phyloP scores from a whole-genome alignment of 2,797 vertebrate genomes.

The Pangasius macronema region DNA sequence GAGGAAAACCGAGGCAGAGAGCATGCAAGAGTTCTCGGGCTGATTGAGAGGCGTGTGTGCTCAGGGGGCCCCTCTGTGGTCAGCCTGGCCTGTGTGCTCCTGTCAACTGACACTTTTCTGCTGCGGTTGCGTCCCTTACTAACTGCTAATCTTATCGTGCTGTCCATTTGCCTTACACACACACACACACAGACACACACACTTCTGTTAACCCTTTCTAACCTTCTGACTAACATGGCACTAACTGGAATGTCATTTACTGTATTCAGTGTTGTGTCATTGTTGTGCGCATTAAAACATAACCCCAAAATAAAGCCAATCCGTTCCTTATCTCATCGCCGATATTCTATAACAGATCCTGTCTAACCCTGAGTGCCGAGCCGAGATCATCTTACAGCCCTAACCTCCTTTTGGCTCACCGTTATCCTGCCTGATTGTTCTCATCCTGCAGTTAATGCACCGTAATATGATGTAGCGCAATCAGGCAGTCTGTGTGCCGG shows the following conservation, averaged over 20 bases:
- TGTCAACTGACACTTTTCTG: slow-evolving; percentile 64
- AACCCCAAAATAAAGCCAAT: no score
- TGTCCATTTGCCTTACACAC: slow-evolving; percentile 65
- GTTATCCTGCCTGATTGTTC: slow-evolving; percentile 42
- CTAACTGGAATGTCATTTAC: not conserved
- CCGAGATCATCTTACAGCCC: slow-evolving; percentile 39
- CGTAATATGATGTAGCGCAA: slow-evolving; percentile 65
- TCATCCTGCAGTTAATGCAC: slow-evolving; percentile 53
- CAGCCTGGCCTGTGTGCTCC: slow-evolving; percentile 52
- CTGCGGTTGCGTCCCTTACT: slow-evolving; percentile 64
- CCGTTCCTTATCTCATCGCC: not conserved
- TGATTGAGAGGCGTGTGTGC: slow-evolving; percentile 6
- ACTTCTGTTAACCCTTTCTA: not conserved
- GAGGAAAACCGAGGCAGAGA: slow-evolving; percentile 3
- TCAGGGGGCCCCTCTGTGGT: slow-evolving; percentile 49
- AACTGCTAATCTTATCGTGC: slow-evolving; percentile 71
- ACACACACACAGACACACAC: not conserved
- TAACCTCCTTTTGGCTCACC: slow-evolving; percentile 46
- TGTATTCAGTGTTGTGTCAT: not conserved
- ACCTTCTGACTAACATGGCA: not conserved
- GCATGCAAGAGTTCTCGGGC: not conserved
- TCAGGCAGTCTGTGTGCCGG: slow-evolving; percentile 70
- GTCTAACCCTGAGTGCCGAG: not conserved
- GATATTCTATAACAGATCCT: not conserved
- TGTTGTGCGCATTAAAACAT: no score